These are phyloP conservation scores for Strigamia crassipes DNA, from an alignment of 2,888 invertebrate species.

Conservation along the genomic window DNA sequence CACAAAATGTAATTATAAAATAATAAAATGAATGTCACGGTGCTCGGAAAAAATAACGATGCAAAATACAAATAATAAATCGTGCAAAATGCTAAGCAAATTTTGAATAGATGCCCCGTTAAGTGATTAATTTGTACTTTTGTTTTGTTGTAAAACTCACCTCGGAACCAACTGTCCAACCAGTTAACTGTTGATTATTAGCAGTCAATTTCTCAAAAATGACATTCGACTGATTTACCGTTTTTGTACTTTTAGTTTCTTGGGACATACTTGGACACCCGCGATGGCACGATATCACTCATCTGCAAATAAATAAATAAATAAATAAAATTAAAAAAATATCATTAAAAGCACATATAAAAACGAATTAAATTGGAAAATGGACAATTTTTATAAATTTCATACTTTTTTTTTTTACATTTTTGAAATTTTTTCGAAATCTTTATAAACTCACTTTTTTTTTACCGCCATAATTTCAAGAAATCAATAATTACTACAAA, in stretches of 20 bases:
- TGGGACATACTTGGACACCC: slow-evolving; percentile 45
- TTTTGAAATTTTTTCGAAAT: background rate
- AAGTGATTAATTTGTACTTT: background rate
- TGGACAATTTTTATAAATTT: too few species aligned
- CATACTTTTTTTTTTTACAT: too few species aligned
- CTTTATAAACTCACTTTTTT: background rate
- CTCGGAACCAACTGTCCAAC: slow-evolving; percentile 36
- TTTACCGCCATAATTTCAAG: background rate
- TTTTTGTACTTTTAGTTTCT: slow-evolving; percentile 14
- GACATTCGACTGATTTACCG: slow-evolving; percentile 18
- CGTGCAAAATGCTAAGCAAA: background rate
- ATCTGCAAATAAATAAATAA: slow-evolving; percentile 43
- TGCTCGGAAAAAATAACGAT: background rate
- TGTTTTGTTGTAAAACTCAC: background rate
- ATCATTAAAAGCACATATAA: background rate
- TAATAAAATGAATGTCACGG: background rate
- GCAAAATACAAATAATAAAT: background rate
- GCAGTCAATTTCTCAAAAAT: slow-evolving; percentile 9
- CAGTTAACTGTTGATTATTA: slow-evolving; percentile 24
- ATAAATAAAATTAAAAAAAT: background rate
- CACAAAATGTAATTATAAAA: slow-evolving; percentile 20
- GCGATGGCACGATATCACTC: slow-evolving; percentile 8
- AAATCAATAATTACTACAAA: too few species aligned
- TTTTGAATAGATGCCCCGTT: background rate
- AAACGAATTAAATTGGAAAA: background rate